Conservation (phyloP, 2,888 invertebrate genomes). For the Endotricha flammealis region DNA sequence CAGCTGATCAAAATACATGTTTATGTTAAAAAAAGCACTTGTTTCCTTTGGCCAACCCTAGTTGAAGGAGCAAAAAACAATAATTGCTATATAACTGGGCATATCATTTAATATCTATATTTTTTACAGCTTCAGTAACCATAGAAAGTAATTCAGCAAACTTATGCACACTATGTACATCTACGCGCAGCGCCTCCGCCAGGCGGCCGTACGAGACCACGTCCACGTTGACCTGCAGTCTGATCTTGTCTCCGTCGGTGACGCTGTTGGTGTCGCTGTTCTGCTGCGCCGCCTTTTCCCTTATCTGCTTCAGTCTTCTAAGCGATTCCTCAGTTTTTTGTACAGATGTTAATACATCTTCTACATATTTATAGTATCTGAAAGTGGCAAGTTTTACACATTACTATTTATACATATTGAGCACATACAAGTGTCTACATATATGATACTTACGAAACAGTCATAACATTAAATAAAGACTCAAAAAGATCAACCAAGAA, state of each 20-base stretch:
- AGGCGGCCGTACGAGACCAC: slow-evolving; percentile 85
- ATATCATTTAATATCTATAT: slow-evolving; percentile 76
- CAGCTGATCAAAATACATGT: slow-evolving; percentile 76
- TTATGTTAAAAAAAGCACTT: slow-evolving; percentile 66
- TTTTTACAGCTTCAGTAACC: slow-evolving; percentile 80
- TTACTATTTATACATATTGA: no score
- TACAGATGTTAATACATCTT: slow-evolving; percentile 94
- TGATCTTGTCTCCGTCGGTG: slow-evolving; percentile 96
- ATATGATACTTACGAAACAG: slow-evolving; percentile 71
- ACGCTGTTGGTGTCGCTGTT: slow-evolving; percentile 77
- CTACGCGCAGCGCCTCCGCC: slow-evolving; percentile 74
- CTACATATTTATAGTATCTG: slow-evolving; percentile 85
- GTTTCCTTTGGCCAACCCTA: slow-evolving; percentile 28
- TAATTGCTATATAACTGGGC: slow-evolving; percentile 44
- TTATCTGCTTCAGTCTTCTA: slow-evolving; percentile 90
- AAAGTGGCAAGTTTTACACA: no score
- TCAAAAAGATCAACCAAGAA: slow-evolving; percentile 53
- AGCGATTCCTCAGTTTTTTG: slow-evolving; percentile 97
- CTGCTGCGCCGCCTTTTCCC: slow-evolving; percentile 76
- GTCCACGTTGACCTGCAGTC: slow-evolving; percentile 92
- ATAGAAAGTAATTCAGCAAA: slow-evolving; percentile 79
- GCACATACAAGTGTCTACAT: no score
- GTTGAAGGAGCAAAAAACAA: slow-evolving; percentile 28
- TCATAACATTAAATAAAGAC: slow-evolving; percentile 69
- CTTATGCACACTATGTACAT: slow-evolving; percentile 77